phyloP scores from a whole-genome alignment of 92 coral and sea anemone species.

The Palythoa grandiflora region DNA sequence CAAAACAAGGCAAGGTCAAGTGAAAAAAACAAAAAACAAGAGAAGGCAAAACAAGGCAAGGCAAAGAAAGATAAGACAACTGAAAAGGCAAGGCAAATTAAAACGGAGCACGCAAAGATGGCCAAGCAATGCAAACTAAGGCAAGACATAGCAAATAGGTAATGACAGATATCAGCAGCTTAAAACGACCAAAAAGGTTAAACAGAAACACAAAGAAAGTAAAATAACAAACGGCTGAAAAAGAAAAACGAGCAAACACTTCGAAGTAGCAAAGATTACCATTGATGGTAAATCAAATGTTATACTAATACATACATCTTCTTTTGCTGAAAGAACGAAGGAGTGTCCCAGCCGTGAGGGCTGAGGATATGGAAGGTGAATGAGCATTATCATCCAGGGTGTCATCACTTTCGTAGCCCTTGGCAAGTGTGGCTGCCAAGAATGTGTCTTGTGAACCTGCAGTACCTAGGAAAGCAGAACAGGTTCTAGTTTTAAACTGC shows the following conservation, averaged over 20 bases:
- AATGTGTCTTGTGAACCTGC: conserved; percentile 44
- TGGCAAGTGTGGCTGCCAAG: conserved; percentile 1
- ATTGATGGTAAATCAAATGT: neutral
- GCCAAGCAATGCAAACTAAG: neutral
- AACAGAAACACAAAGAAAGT: neutral
- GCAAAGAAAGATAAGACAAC: neutral
- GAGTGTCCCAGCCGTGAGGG: conserved; percentile 64
- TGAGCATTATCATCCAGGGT: conserved; percentile 63
- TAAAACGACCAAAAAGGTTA: too few relatives aligned
- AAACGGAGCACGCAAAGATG: too few relatives aligned
- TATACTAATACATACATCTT: conserved; percentile 52
- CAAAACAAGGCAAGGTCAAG: neutral
- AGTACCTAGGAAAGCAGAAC: conserved; percentile 19
- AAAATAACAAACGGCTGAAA: neutral
- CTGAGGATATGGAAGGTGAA: conserved; percentile 51
- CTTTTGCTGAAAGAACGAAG: conserved; percentile 71
- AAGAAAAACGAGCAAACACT: neutral
- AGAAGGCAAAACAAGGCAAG: neutral
- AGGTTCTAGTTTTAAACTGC: neutral
- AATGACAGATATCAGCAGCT: neutral
- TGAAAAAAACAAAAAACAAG: neutral
- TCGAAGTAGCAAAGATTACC: neutral
- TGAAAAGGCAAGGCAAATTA: neutral
- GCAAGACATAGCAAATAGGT: neutral
- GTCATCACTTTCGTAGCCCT: conserved; percentile 73